Evolutionary conservation across 2,888 invertebrate species (phyloP), one percentile per base, ranked within the genome.

Genomic region (Drosophila nr. medialis): DNA sequence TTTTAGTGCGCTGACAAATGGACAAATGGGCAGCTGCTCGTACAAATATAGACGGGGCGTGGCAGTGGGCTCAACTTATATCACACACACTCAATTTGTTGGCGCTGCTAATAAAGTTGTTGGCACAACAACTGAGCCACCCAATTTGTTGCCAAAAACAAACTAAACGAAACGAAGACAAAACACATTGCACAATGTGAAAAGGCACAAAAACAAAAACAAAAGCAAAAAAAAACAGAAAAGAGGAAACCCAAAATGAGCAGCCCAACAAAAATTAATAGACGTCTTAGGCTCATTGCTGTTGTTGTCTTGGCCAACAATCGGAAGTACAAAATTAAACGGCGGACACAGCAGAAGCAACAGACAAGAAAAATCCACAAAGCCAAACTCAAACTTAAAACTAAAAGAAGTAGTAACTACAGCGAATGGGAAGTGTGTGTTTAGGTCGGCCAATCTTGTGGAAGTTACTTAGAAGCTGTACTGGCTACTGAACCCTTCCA

Each of bases 311-410:
- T 79, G 81, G 84, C 70, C 82, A 86, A 81, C 81, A 89, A 86
- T 84, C 85, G 85, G 89, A 86, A 86, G 89, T 77, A 69, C 81
- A 79, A 86, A 86, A 89, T 86, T 89, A 86, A 86, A 86, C 79
- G 75, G 67, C 81, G 81, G 83, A 86, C 80, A 59, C 59, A 60
- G 53, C 60, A 32, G 48, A 21, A 66, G 50, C 56, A 27, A 36
- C 45, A 59, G 38, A 42, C 62, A 72, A 40, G 27, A 71, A 50
- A 53, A 18, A 62, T 36, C 36, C 21, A 51, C 30, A 56, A 36
- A 24, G 27, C 53, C 50, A 61, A 58, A 62, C 38, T 50, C 42
- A 63, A 62, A 59, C 40, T 62, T 36, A 45, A 63, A 30, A 34
- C 58, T 27, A 32, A 58, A 50, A 63, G 21, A 36, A 56, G 29